phyloP scores from a whole-genome alignment of 2,888 invertebrate genomes.

The Acrocyrtus sp. region DNA sequence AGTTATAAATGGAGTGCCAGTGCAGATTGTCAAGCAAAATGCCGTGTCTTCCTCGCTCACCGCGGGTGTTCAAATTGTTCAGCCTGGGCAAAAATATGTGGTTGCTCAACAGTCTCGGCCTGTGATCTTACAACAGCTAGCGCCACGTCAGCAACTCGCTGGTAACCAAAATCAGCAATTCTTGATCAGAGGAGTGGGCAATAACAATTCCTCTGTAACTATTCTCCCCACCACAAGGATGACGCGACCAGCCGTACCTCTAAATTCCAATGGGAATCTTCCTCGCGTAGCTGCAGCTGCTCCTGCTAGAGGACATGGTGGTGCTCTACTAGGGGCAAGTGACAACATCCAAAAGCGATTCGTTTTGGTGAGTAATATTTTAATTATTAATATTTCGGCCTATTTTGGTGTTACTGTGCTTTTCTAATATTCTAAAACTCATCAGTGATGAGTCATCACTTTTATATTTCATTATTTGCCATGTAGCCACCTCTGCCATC shows the following conservation, averaged over 20 bases:
- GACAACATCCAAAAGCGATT: conserved; percentile 15
- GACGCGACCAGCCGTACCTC: not conserved
- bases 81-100: conserved; percentile 2
- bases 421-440: too few relatives aligned
- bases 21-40: conserved; percentile 30
- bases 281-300: conserved; percentile 21
- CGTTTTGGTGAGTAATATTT: too few relatives aligned
- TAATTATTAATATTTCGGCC: too few relatives aligned
- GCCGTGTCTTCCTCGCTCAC: not conserved
- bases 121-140: conserved; percentile 6
- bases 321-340: conserved; percentile 5
- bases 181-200: conserved; percentile 13
- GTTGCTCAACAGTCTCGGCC: conserved; percentile 23
- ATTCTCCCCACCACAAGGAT: conserved; percentile 10
- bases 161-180: conserved; percentile 17
- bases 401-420: too few relatives aligned
- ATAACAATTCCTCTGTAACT: conserved; percentile 1
- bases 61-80: conserved; percentile 10
- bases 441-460: too few relatives aligned
- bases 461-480: too few relatives aligned
- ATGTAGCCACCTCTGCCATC: conserved; percentile 46
- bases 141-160: not conserved
- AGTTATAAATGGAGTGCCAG: conserved; percentile 35
- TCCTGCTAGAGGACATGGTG: conserved; percentile 6
- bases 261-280: not conserved